Base-by-base conservation (phyloP, 2,113 vertebrate species). In the Calypte anna region DNA sequence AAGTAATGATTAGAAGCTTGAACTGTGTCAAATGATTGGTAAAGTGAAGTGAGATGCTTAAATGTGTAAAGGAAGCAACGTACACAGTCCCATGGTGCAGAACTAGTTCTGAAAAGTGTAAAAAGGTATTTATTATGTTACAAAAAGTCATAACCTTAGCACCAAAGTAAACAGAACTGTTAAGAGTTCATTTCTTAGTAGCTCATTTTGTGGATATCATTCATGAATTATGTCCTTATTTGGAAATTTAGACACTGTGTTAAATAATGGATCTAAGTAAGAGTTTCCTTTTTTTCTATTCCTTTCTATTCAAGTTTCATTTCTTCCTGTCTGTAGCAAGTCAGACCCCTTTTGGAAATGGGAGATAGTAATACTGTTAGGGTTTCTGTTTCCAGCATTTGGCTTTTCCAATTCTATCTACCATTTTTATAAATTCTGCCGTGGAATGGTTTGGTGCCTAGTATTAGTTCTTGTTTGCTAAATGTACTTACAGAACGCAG, bases 91-190 rank as follows among this genome's bases (percentile, higher is more conserved):
- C 0, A 0, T 66, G 25, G 10, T 74, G 9, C 43, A 46, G 48
- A 84, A 38, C 18, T 74, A 54, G 16, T 74, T 69, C 46, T 78
- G 46, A 19, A 40, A 75, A 77, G 5, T 33, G 3, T 64, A n/a
- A 75, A 81, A 90, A 8, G 2, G 33, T 33, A 33, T 33, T 33
- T 82, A 25, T 7, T 54, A 31, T 4, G 4, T 55, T 86, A 43
- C 23, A 69, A 54, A 51, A 73, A 10, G 0, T 10, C 3, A n/a
- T 5, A 3, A 14, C 2, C 12, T 3, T 57, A 74, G 20, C 18
- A 53, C 9, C 16, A 38, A 46, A 84, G 22, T 84, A 70, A 43
- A 66, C 8, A 48, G 11, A 79, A 57, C 17, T 55, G 30, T 30
- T 36, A 15, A 67, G 46, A 36, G 19, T 9, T 58, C 14, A 9